Base-by-base conservation (phyloP, 2,113 vertebrate species). In the Podarcis muralis region DNA sequence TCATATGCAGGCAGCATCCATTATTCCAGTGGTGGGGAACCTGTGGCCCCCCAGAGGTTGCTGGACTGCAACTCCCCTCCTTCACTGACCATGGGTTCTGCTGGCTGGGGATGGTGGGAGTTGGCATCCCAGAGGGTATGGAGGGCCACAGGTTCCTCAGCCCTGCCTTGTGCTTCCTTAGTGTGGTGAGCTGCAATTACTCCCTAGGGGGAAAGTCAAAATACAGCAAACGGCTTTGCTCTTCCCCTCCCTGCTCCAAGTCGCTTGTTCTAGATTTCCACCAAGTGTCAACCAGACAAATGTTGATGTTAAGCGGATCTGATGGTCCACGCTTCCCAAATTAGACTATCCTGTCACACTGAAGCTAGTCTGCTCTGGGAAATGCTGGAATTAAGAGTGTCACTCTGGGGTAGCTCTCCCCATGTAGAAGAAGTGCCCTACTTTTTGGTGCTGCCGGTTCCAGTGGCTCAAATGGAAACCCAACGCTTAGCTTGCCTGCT, bases 341-440 rank as follows among this genome's bases (percentile, higher is more conserved):
- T 83, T 88, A 88, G 87, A 88, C 75, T 68, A 48, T 20, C 25
- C 81, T 88, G 81, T 83, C 81, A 83, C 74, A 40, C 13, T 68
- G 40, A 88, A 83, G 62, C 72, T 37, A 37, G 23, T 30, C 59
- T 77, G 8, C 71, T 77, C 40, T 11, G 1, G 59, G 72, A 76
- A 83, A 83, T 9, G 15, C 37, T 30, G 87, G 59, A 37, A 69
- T 77, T 23, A 59, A 53, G n/a, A 79, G 40, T 88, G 81, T 62
- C 86, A 75, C 20, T 72, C 37, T 37, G 37, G 48, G 80, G 37
- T 32, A 53, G 8, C 37, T 62, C 85, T 18, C 79, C 23, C n/a
- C 40, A 4, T 76, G 22, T 11, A 32, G 27, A 66, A 83, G 2
- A 40, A 75, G 37, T 30, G 72, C 15, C 72, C 74, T 83, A 37